phyloP scores from a whole-genome alignment of 1,140 invertebrate genomes.

The Drosophila sp. region DNA sequence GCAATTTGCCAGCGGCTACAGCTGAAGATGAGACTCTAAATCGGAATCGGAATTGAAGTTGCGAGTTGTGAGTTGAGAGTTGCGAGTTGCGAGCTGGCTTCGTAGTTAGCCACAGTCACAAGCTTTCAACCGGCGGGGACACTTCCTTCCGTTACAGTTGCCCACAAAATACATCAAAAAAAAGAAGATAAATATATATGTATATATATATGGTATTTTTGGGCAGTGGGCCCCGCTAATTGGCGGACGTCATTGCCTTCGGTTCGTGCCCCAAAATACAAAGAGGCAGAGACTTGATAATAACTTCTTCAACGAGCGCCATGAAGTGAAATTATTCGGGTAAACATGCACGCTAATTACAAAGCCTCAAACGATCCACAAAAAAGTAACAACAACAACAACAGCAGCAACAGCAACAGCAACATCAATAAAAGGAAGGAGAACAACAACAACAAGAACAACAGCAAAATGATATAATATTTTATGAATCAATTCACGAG shows the following conservation, averaged over 20 bases:
- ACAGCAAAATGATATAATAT: conserved; percentile 80
- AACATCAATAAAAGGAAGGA: conserved; percentile 18
- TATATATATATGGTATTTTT: conserved; percentile 24
- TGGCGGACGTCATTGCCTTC: conserved; percentile 75
- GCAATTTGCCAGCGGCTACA: conserved; percentile 60
- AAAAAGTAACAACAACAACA: conserved; percentile 24
- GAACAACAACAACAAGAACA: conserved; percentile 64
- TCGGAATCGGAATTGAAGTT: conserved; percentile 21
- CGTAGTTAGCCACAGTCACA: conserved; percentile 1
- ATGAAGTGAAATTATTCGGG: conserved; percentile 82
- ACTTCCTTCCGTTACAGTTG: conserved; percentile 81
- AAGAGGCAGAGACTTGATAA: conserved; percentile 54
- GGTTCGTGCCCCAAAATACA: conserved; percentile 54
- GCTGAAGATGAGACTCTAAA: conserved; percentile 25
- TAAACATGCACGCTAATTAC: conserved; percentile 82
- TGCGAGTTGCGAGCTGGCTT: conserved; percentile 1
- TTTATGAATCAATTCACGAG: conserved; percentile 83
- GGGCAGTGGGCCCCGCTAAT: conserved; percentile 67
- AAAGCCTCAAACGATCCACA: conserved; percentile 67
- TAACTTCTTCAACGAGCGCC: conserved; percentile 81
- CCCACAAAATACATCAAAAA: conserved; percentile 43
- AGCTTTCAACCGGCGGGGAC: conserved; percentile 22
- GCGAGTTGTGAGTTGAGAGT: background rate
- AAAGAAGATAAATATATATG: conserved; percentile 17
- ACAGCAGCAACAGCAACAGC: conserved; percentile 16